Percentiles rank a stretch among this genome's conserved stretches.
Evolutionary conservation across 2,113 vertebrate species (phyloP).

Genomic region (Cygnus atratus): DNA sequence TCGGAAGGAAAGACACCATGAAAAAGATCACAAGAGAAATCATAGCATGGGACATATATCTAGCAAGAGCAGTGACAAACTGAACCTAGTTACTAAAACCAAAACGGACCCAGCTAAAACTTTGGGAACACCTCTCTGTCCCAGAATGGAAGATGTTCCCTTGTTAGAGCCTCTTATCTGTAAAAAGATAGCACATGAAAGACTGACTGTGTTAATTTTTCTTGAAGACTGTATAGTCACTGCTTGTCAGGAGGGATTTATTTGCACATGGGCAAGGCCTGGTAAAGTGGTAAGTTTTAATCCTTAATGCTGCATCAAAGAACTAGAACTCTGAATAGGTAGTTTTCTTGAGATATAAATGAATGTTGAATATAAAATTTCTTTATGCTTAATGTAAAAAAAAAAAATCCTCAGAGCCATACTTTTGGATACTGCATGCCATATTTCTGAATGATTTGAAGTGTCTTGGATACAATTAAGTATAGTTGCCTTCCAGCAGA

Average conservation of each 20-base stretch:
- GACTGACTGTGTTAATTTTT: conserved; percentile 98
- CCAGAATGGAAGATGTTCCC: conserved; percentile 97
- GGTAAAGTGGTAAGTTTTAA: conserved; percentile 99
- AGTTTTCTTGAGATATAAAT: conserved; percentile 75
- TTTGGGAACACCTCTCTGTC: conserved; percentile 93
- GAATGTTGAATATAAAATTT: conserved; percentile 82
- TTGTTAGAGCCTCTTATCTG: conserved; percentile 98
- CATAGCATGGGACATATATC: conserved; percentile 99
- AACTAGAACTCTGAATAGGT: conserved; percentile 77
- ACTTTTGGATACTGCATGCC: conserved; percentile 89
- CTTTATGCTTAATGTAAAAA: conserved; percentile 81
- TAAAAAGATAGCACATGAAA: conserved; percentile 99
- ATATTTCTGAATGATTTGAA: conserved; percentile 85
- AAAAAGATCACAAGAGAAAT: conserved; percentile 99
- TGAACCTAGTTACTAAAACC: conserved; percentile 90
- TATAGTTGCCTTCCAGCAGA: conserved; percentile 80
- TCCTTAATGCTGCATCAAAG: conserved; percentile 84
- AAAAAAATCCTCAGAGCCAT: conserved; percentile 81
- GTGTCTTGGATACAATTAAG: conserved; percentile 78
- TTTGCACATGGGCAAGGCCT: conserved; percentile 99
- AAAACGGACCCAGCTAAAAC: conserved; percentile 93
- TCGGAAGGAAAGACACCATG: conserved; percentile 93
- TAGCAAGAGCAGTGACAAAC: conserved; percentile 99
- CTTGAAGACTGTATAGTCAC: conserved; percentile 99
- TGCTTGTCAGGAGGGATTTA: conserved; percentile 99